Evolutionary conservation across 1,140 invertebrate genomes (phyloP).

Genomic region (Brachionus angularis): DNA sequence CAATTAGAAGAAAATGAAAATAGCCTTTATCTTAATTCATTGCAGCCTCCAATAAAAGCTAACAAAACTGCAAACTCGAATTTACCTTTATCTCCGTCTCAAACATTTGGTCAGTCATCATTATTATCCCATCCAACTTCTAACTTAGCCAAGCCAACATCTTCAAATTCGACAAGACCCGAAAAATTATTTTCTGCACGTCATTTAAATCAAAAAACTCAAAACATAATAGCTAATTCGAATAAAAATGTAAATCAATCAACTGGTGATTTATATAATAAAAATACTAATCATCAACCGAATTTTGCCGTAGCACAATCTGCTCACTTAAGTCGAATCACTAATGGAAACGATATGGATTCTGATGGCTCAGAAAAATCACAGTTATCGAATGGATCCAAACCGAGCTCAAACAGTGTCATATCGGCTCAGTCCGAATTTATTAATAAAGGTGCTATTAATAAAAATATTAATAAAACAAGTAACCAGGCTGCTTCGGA

Average conservation of each 20-base stretch:
- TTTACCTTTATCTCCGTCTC: slow-evolving; percentile 11
- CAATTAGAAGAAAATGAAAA: slow-evolving; percentile 4
- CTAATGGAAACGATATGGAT: neutral
- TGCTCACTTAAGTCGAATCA: too few relatives aligned
- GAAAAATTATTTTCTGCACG: slow-evolving; percentile 11
- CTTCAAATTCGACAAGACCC: neutral
- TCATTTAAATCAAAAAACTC: slow-evolving; percentile 14
- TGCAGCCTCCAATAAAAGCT: neutral
- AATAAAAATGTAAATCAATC: too few relatives aligned
- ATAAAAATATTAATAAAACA: neutral
- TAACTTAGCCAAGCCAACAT: neutral
- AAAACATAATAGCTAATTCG: neutral
- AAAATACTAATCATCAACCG: too few relatives aligned
- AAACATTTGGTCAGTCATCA: too few relatives aligned
- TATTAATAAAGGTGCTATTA: neutral
- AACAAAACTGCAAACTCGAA: neutral
- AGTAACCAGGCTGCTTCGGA: neutral
- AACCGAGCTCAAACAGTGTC: neutral
- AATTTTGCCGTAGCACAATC: too few relatives aligned
- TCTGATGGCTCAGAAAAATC: slow-evolving; percentile 13
- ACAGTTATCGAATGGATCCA: neutral
- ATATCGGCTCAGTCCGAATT: too few relatives aligned
- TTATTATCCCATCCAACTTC: too few relatives aligned
- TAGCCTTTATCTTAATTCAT: slow-evolving; percentile 11
- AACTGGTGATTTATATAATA: too few relatives aligned